A percentile compares a stretch with the other conserved stretches of the same genome.
These are phyloP conservation scores for Theristicus caerulescens DNA, from an alignment of 2,113 vertebrate genomes.

Conservation along the genomic window DNA sequence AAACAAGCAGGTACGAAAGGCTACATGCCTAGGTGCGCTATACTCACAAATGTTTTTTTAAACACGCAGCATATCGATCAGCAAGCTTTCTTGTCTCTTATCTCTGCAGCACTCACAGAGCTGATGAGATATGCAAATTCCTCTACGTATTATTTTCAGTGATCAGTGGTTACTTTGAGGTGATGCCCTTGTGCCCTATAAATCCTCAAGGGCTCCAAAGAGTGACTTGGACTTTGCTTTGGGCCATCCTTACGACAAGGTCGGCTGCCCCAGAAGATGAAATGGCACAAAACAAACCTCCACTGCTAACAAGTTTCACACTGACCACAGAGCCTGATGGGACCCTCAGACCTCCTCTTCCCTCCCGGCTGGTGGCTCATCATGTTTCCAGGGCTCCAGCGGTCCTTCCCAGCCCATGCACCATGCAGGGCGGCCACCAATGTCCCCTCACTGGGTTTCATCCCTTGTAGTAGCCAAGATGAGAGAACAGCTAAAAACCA, in stretches of 20 bases:
- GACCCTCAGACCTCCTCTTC: background rate
- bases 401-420: background rate
- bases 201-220: background rate
- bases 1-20: background rate
- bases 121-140: background rate
- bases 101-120: background rate
- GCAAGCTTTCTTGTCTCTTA: background rate
- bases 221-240: background rate
- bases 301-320: background rate
- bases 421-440: rapidly evolving
- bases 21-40: background rate
- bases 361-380: background rate
- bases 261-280: background rate
- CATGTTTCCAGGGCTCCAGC: rapidly evolving
- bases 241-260: background rate
- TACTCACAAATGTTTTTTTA: background rate
- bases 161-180: background rate
- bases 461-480: background rate
- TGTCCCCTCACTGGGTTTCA: background rate
- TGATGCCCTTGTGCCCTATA: background rate
- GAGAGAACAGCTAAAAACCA: background rate
- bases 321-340: background rate
- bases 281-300: background rate
- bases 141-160: background rate
- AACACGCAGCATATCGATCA: background rate